Evolutionary conservation across 1,140 invertebrate genomes (phyloP), one percentile per base, ranked within the genome.

Genomic region (Drosophila yakuba): DNA sequence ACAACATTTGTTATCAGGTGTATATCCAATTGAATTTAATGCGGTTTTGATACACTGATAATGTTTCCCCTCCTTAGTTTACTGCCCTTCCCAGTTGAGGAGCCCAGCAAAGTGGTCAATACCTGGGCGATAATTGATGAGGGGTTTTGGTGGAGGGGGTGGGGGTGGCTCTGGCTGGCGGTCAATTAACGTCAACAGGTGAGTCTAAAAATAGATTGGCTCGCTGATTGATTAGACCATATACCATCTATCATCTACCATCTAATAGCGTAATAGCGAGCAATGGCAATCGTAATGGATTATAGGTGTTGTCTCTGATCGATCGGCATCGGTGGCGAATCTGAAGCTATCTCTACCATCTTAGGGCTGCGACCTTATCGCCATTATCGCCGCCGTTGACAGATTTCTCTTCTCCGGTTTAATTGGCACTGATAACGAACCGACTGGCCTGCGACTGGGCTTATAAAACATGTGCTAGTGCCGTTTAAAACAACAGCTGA

Each of bases 371-470:
- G 12, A 2, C 20, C 36, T 50, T 64, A 64, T 68, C 64, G 60
- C 61, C 67, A 14, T 57, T 69, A 71, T 71, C 58, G 47, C 72
- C 50, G 64, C 50, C 55, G 25, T 44, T 69, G 56, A 79, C 50
- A 78, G 83, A 88, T 82, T 81, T 75, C 80, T 88, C 74, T 75
- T 77, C 54, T 78, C 44, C 36, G 39, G 63, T 71, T 78, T 80
- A 67, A 72, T 75, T 64, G 57, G 63, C 67, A 61, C 68, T 82
- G 82, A 86, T 86, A 86, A 88, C 51, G 51, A 54, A 41, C 57
- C 68, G 57, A 43, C 47, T 58, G 44, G 43, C 5, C 41, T 15
- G 39, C 8, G 8, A 23, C 44, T 14, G 35, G 32, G 36, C 63
- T 32, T 69, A 68, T 55, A 55, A 47, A 69, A 69, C 50, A 69